Conservation (phyloP, 2,113 vertebrate species). For the Rallus limicola region DNA sequence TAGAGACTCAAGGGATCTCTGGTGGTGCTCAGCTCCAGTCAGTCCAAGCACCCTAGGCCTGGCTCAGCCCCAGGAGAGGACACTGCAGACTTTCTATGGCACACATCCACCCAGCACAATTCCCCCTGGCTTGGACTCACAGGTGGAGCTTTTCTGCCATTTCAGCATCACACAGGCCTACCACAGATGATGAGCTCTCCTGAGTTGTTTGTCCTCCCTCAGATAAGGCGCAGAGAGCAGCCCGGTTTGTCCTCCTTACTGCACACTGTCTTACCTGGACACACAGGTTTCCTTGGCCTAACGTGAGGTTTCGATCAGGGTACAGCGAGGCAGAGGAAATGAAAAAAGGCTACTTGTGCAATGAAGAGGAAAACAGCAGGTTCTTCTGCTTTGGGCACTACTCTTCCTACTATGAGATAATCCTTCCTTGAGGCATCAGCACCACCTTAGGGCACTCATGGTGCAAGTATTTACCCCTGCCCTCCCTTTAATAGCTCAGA, state of each 20-base stretch:
- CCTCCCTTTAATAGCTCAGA: neutral
- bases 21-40: neutral
- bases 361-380: neutral
- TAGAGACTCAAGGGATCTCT: neutral
- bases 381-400: slow-evolving; percentile 32
- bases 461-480: neutral
- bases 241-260: neutral
- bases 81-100: neutral
- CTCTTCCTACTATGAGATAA: neutral
- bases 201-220: neutral
- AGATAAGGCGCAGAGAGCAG: neutral
- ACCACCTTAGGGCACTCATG: slow-evolving; percentile 21
- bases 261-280: neutral
- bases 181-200: neutral
- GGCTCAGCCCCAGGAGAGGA: neutral
- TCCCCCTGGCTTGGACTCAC: accelerated
- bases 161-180: neutral
- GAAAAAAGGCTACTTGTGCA: neutral
- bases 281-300: neutral
- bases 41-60: neutral
- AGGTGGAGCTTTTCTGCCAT: neutral
- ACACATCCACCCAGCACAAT: accelerated
- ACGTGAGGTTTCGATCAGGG: neutral
- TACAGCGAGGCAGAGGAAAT: neutral
- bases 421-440: neutral